Evolutionary conservation across 1,140 invertebrate species (phyloP), one percentile per base, ranked within the genome.

Genomic region (Drosophila nigromelanica): DNA sequence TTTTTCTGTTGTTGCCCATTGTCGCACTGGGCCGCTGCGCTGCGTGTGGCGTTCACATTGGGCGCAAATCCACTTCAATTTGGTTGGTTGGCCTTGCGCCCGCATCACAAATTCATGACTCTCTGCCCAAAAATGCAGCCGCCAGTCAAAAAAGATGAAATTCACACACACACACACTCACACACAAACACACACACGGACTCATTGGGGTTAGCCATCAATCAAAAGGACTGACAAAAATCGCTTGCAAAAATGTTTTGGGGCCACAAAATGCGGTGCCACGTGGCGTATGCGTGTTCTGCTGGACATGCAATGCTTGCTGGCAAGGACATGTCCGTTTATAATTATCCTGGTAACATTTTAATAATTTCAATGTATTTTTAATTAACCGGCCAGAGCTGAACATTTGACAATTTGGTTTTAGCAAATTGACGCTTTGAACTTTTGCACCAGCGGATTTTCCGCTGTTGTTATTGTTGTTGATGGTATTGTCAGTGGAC

Each of bases 91-190:
- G 66, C 64, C 74, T 74, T 75, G 77, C 52, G 60, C 80, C 73
- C 76, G 61, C 81, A 86, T 86, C 81, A 86, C 75, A 79, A 86
- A 86, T 86, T 82, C 82, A 86, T 86, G 81, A 82, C 63, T 52
- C 78, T 73, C 52, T 77, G 67, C 42, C 71, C 81, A 74, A 86
- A 85, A 74, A 86, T 86, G 69, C 81, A 81, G 76, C 58, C 73
- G 48, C 56, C 51, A 52, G 56, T 55, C 61, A 55, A 55, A 68
- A 70, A 58, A 72, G 35, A 59, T 54, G 60, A 33, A 21, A 27
- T 27, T 0, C 27, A 27, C 27, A 27, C 27, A 27, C 27, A 27
- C 27, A 27, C 27, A 27, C 27, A 18, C 18, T 18, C 18, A n/a
- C n/a, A n/a, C n/a, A 3, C 24, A 21, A 35, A 45, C 33, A 51